phyloP scores from a whole-genome alignment of 2,113 vertebrate species.

The Lophotis ruficrista region DNA sequence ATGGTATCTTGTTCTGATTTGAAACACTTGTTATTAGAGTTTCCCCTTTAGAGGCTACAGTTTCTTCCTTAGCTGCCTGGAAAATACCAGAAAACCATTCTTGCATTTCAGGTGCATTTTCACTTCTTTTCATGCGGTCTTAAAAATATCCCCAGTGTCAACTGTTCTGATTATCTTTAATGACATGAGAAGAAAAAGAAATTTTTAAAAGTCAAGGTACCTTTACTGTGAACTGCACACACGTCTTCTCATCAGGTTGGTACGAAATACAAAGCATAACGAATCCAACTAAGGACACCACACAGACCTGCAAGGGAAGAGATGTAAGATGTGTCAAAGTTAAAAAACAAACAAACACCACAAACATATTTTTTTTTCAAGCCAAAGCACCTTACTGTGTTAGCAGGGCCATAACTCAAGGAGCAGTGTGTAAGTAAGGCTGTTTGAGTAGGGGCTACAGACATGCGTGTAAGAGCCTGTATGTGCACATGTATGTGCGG shows the following conservation, averaged over 20 bases:
- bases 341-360: neutral
- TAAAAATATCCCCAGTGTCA: neutral
- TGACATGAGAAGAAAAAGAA: neutral
- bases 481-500: fast-evolving
- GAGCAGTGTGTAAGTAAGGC: neutral
- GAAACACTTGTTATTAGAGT: neutral
- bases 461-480: neutral
- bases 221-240: slow-evolving; percentile 88
- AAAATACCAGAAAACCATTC: neutral
- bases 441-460: neutral
- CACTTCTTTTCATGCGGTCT: neutral
- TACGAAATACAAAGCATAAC: slow-evolving; percentile 88
- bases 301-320: slow-evolving; percentile 80
- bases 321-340: neutral
- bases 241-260: slow-evolving; percentile 86
- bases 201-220: slow-evolving; percentile 67
- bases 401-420: neutral
- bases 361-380: neutral
- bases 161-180: neutral
- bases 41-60: neutral
- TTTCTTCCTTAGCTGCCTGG: neutral
- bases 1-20: neutral
- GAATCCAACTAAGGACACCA: slow-evolving; percentile 89
- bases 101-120: slow-evolving; percentile 30
- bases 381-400: neutral